Conservation (phyloP, 2,797 vertebrate genomes). For the Orientallactaga sibirica region DNA sequence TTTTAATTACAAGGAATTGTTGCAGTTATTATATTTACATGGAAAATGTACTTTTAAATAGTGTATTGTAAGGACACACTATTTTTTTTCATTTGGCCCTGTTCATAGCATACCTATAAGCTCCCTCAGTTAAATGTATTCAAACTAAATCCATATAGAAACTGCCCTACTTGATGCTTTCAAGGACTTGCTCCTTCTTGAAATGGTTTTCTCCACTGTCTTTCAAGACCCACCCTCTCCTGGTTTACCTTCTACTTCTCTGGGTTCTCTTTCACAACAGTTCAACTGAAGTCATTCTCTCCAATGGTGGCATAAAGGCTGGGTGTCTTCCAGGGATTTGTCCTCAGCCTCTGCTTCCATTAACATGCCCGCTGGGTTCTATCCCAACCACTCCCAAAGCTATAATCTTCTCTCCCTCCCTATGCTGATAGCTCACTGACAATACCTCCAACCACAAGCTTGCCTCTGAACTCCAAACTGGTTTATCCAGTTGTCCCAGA, state of each 20-base stretch:
- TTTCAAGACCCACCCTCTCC: slow-evolving; percentile 12
- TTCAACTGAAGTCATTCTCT: slow-evolving; percentile 14
- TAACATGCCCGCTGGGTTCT: slow-evolving; percentile 5
- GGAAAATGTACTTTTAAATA: neutral
- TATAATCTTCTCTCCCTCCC: slow-evolving; percentile 14
- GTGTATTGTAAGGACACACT: neutral
- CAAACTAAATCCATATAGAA: slow-evolving; percentile 21
- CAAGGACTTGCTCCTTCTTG: neutral
- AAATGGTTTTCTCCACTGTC: neutral
- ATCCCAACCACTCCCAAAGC: slow-evolving; percentile 53
- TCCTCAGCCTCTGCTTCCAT: slow-evolving; percentile 26
- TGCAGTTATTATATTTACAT: neutral
- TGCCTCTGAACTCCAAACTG: slow-evolving; percentile 51
- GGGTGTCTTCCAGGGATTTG: slow-evolving; percentile 1
- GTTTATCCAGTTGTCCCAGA: slow-evolving; percentile 59
- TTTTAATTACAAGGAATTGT: slow-evolving; percentile 10
- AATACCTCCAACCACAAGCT: slow-evolving; percentile 51
- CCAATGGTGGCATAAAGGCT: neutral
- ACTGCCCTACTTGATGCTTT: neutral
- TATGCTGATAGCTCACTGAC: slow-evolving; percentile 44
- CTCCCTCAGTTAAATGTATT: neutral
- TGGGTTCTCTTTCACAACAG: slow-evolving; percentile 3
- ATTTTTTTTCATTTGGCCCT: neutral
- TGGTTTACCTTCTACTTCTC: slow-evolving; percentile 20
- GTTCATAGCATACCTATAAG: neutral